Evolutionary conservation across 1,140 invertebrate species (phyloP), one percentile per base, ranked within the genome.

Genomic region (Maconellicoccus hirsutus): DNA sequence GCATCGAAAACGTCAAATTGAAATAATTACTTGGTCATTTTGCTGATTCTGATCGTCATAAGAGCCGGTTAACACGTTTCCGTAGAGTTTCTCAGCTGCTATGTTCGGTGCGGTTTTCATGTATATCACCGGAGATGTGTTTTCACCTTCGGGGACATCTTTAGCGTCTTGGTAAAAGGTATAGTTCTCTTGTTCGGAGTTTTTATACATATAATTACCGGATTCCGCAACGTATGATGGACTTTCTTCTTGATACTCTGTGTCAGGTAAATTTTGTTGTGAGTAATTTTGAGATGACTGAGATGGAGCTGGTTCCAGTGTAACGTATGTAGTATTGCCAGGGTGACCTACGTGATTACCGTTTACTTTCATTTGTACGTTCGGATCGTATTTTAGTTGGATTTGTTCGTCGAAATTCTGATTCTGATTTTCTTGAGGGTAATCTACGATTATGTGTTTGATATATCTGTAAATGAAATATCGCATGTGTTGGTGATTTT

Each of bases 291-390:
- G n/a, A n/a, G n/a, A 19, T 66, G 2, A 26, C 22, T 66, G 61
- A 23, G 61, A 66, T 26, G 22, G 61, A 2, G 16, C 21, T 14
- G 10, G 21, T 23, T 66, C 61, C 21, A 66, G 21, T 8, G 10
- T 66, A 66, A 66, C 61, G 61, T 66, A 66, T 66, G 61, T 66
- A 26, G 21, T 66, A 26, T 23, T 23, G 61, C 61, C 61, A 26
- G 10, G 22, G 61, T 66, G 61, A 66, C 61, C 25, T 23, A 26
- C 25, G 25, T 66, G 61, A 23, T 25, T 23, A 23, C 25, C 25
- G 8, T 25, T 66, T 23, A 23, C 61, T 26, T 25, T 66, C 22
- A 25, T 23, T 26, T 66, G 61, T 4, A 23, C 22, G 10, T 66
- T 16, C 3, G 22, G 19, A 10, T 66, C 61, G 61, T 26, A 66